phyloP scores from a whole-genome alignment of 2,113 vertebrate species.

The Ia io region DNA sequence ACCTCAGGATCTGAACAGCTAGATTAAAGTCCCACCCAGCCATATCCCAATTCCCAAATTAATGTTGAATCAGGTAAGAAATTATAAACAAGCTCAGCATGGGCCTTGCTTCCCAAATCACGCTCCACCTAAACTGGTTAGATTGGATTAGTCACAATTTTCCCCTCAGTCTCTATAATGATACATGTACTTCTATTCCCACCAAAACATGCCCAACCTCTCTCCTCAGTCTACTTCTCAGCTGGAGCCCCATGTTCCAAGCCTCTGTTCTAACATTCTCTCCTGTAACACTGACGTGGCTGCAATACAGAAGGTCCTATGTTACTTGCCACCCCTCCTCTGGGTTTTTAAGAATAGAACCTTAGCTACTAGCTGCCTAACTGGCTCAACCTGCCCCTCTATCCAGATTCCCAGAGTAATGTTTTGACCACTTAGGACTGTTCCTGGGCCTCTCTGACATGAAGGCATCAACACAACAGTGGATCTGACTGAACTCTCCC shows the following conservation, averaged over 20 bases:
- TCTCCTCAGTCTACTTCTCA: background rate
- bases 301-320: background rate
- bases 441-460: background rate
- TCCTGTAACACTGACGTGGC: background rate
- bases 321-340: background rate
- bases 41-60: background rate
- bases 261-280: background rate
- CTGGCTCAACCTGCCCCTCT: background rate
- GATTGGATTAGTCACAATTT: background rate
- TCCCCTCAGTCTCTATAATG: background rate
- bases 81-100: background rate
- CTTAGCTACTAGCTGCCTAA: background rate
- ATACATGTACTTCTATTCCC: background rate
- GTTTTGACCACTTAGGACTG: background rate
- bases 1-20: background rate
- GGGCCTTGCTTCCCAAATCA: background rate
- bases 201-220: background rate
- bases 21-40: background rate
- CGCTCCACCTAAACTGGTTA: background rate
- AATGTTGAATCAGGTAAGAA: background rate
- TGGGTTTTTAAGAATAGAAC: background rate
- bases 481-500: background rate
- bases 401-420: background rate
- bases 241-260: background rate
- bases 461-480: background rate